Evolutionary conservation across 1,140 invertebrate genomes (phyloP), one percentile per base, ranked within the genome.

Genomic region (Drosophila pectinifera): DNA sequence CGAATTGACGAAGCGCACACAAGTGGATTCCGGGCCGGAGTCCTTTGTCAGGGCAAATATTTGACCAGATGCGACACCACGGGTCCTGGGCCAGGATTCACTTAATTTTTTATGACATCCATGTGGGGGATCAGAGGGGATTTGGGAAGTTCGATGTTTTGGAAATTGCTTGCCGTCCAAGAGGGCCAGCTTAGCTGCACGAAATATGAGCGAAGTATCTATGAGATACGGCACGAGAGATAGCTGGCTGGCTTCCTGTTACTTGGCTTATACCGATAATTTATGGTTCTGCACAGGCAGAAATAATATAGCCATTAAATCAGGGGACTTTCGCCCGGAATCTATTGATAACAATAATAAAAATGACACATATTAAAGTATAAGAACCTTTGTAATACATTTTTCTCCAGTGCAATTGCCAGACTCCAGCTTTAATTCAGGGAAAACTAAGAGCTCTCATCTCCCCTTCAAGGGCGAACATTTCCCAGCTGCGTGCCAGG

Each of bases 61-160:
- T 91, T 85, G 89, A 80, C 80, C 89, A 91, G 89, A 91, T 91
- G 89, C 80, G 88, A 46, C 68, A 59, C 64, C 51, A 42, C 31
- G 36, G 55, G 39, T 45, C 16, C 53, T 28, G n/a, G 20, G 18
- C 53, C 28, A 36, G 49, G 49, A 80, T 59, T 84, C 61, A 76
- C 65, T 75, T 75, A 64, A 86, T 82, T 84, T 91, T 88, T 88
- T 84, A 88, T 88, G 89, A 91, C 88, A 90, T 84, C 72, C 74
- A 80, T 81, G 80, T 90, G 64, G 80, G 81, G 86, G 82, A 90
- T 86, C 82, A 90, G 86, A 77, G 78, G 14, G 83, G 86, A 90
- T 90, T 90, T 90, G 67, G 43, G 31, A 53, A 73, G 55, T 78
- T 88, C 72, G 56, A 73, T 72, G 51, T 57, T 57, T 67, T 55